Conservation (phyloP, 1,140 invertebrate species). For the Caenorhabditis inopinata region DNA sequence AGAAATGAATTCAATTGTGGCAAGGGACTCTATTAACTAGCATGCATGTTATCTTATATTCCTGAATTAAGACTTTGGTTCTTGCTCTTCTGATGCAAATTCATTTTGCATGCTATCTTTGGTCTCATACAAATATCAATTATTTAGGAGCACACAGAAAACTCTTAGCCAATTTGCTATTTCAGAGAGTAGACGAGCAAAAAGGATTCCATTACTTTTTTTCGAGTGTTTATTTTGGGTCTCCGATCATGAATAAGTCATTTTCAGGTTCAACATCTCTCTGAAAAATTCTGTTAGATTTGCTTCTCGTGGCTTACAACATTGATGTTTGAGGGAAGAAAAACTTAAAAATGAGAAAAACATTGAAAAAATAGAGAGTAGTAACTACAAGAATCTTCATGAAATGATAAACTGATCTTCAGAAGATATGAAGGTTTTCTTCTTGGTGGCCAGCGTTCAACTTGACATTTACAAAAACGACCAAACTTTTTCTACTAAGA, state of each 20-base stretch:
- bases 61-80: neutral
- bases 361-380: too few species aligned
- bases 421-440: slow-evolving; percentile 16
- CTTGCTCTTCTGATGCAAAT: neutral
- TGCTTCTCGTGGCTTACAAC: too few species aligned
- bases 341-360: too few species aligned
- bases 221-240: neutral
- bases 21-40: neutral
- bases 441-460: slow-evolving; percentile 6
- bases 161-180: neutral
- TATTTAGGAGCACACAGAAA: neutral
- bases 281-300: neutral
- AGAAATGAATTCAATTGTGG: neutral
- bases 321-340: too few species aligned
- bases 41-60: neutral
- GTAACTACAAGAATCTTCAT: too few species aligned
- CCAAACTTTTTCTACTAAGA: neutral
- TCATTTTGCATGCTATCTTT: neutral
- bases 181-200: too few species aligned
- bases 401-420: too few species aligned
- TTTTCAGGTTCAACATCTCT: neutral
- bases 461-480: neutral
- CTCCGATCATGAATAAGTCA: neutral
- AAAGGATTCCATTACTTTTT: too few species aligned
- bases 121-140: slow-evolving; percentile 6